A percentile compares a stretch with the other conserved stretches of the same genome.
Conservation (phyloP, 1,140 invertebrate genomes). For the Habropoda laboriosa region DNA sequence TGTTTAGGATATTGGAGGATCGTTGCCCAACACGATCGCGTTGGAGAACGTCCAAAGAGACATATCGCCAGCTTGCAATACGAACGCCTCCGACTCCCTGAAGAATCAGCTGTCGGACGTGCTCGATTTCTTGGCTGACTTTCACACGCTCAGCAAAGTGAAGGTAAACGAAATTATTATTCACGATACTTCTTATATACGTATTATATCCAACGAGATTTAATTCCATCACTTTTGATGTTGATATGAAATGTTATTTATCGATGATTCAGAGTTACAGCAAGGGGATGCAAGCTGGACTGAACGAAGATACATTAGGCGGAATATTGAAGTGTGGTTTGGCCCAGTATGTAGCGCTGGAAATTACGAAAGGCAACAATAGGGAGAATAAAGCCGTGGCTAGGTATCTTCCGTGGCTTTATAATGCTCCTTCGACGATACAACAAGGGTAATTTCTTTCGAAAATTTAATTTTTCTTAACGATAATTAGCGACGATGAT, state of each 20-base stretch:
- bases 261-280: slow-evolving; percentile 86
- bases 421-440: slow-evolving; percentile 90
- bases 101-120: slow-evolving; percentile 95
- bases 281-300: slow-evolving; percentile 88
- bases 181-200: too few species aligned
- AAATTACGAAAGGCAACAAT: slow-evolving; percentile 93
- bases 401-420: slow-evolving; percentile 95
- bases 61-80: slow-evolving; percentile 85
- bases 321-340: slow-evolving; percentile 97
- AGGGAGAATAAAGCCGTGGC: slow-evolving; percentile 92
- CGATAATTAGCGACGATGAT: too few species aligned
- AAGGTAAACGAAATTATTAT: slow-evolving; percentile 86
- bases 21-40: slow-evolving; percentile 85
- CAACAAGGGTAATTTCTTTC: slow-evolving; percentile 89
- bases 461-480: neutral
- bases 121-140: slow-evolving; percentile 97
- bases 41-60: slow-evolving; percentile 83
- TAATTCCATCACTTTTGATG: neutral
- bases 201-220: too few species aligned
- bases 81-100: slow-evolving; percentile 96
- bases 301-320: slow-evolving; percentile 97
- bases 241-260: neutral
- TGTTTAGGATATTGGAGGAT: slow-evolving; percentile 90
- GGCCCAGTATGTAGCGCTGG: slow-evolving; percentile 96
- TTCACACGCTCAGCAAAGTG: slow-evolving; percentile 97